Conservation (phyloP, 2,113 vertebrate genomes). For the Tupaia chinensis region DNA sequence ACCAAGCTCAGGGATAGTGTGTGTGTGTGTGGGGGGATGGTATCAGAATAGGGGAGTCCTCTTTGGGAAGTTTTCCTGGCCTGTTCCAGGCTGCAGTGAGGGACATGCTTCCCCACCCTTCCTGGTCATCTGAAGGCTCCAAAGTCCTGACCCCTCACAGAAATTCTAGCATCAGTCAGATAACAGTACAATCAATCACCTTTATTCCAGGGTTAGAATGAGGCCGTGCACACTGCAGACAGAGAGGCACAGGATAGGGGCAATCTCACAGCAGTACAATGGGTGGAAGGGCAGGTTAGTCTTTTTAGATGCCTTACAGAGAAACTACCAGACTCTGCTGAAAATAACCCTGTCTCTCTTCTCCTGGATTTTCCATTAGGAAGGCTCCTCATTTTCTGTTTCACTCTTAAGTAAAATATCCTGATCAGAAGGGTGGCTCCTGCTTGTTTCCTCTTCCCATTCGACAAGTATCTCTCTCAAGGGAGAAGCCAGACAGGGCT, state of each 20-base stretch:
- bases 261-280: constrained; percentile 57
- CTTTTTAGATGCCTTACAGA: constrained; percentile 72
- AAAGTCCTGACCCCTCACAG: constrained; percentile 36
- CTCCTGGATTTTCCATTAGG: constrained; percentile 24
- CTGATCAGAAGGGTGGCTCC: constrained; percentile 3
- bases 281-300: constrained; percentile 68
- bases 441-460: not conserved
- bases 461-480: constrained; percentile 13
- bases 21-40: not conserved
- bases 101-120: not conserved
- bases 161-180: constrained; percentile 52
- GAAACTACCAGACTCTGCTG: constrained; percentile 58
- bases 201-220: constrained; percentile 83
- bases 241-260: constrained; percentile 62
- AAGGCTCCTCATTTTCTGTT: not conserved
- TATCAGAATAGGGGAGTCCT: no score
- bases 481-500: constrained; percentile 68
- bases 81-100: not conserved
- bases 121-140: constrained; percentile 16
- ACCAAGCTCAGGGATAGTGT: not conserved
- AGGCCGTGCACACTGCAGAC: constrained; percentile 79
- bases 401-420: not conserved
- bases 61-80: not conserved
- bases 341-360: constrained; percentile 64
- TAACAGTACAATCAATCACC: constrained; percentile 77